Evolutionary conservation across 2,888 invertebrate genomes (phyloP).

Genomic region (Anticlea derivata): DNA sequence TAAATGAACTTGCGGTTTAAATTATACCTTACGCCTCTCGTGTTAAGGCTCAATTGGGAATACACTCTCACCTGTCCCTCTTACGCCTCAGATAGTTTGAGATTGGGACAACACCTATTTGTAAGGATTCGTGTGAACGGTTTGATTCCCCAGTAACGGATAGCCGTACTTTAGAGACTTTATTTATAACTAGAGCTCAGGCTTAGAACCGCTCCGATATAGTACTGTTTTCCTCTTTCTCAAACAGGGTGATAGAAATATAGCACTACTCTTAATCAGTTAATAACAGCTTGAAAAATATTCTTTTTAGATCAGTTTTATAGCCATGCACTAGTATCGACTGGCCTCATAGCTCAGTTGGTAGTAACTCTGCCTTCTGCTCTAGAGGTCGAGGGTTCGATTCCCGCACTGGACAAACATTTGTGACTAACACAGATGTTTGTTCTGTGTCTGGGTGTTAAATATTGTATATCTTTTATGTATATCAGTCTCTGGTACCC

Average conservation of each 20-base stretch:
- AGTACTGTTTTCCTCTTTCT: not conserved
- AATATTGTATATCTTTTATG: too few relatives aligned
- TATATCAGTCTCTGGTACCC: too few relatives aligned
- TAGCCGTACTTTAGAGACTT: constrained; percentile 44
- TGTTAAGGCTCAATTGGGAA: constrained; percentile 62
- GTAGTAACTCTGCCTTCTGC: too few relatives aligned
- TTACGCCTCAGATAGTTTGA: constrained; percentile 50
- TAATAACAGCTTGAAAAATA: too few relatives aligned
- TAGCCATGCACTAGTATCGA: too few relatives aligned
- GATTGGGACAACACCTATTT: constrained; percentile 57
- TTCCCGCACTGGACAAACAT: too few relatives aligned
- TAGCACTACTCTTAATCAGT: too few relatives aligned
- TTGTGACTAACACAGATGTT: too few relatives aligned
- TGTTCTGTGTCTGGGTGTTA: too few relatives aligned
- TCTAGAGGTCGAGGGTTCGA: too few relatives aligned
- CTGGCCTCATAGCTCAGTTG: too few relatives aligned
- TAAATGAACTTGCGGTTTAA: constrained; percentile 58
- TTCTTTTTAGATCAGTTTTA: too few relatives aligned
- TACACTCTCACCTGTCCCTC: constrained; percentile 46
- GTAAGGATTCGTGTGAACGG: constrained; percentile 48
- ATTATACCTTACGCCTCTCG: constrained; percentile 55
- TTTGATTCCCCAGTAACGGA: constrained; percentile 54
- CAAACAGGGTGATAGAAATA: not conserved
- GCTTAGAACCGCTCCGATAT: constrained; percentile 16
- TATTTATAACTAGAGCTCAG: not conserved